Conservation (phyloP, 2,113 vertebrate genomes). For the Mus pahari region DNA sequence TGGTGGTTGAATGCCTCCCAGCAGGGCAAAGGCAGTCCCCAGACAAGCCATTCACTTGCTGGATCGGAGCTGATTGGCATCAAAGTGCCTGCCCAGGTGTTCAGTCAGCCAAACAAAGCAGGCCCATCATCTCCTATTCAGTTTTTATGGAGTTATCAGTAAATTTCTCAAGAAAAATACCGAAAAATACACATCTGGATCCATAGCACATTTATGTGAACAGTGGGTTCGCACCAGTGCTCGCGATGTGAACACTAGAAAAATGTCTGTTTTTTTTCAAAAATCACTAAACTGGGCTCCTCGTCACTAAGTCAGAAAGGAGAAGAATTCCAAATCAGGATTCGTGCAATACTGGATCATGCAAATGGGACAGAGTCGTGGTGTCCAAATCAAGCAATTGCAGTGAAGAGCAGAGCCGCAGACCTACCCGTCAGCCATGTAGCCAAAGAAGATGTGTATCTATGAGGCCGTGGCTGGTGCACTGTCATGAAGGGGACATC, state of each 20-base stretch:
- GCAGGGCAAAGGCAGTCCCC: slow-evolving; percentile 1
- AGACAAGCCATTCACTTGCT: slow-evolving; percentile 58
- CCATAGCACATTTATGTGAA: not conserved
- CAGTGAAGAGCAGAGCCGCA: not conserved
- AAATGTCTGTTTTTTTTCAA: slow-evolving; percentile 23
- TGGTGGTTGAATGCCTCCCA: slow-evolving; percentile 37
- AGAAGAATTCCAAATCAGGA: slow-evolving; percentile 32
- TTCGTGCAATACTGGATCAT: not conserved
- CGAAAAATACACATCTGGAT: not conserved
- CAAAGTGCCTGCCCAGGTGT: slow-evolving; percentile 55
- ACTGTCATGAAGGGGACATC: not conserved
- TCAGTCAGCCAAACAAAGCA: slow-evolving; percentile 48
- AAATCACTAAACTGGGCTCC: slow-evolving; percentile 16
- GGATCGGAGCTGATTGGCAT: slow-evolving; percentile 58
- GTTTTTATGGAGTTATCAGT: slow-evolving; percentile 14
- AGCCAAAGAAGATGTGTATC: not conserved
- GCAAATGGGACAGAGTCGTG: not conserved
- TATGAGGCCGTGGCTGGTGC: not conserved
- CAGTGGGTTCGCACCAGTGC: not conserved
- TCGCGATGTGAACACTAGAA: not conserved
- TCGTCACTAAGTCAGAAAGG: slow-evolving; percentile 19
- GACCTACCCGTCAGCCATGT: not conserved
- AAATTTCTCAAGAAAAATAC: slow-evolving; percentile 47
- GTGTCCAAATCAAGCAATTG: not conserved
- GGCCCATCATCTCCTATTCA: slow-evolving; percentile 58